Percentiles rank a stretch among this genome's conserved stretches.
Conservation (phyloP, 2,888 invertebrate species). For the Phyto melanocephala region DNA sequence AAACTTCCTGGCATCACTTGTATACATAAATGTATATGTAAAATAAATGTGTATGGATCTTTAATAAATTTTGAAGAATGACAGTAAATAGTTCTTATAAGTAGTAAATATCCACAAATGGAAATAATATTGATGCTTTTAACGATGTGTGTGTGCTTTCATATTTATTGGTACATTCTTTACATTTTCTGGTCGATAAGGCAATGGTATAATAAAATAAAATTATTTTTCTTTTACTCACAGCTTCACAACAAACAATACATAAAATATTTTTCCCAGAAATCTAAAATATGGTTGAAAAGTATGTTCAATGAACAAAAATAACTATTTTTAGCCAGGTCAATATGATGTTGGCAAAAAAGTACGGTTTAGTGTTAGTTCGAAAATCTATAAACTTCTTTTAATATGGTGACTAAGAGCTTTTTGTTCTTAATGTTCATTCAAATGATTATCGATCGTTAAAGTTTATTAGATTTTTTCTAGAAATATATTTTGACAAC, state of each 20-base stretch:
- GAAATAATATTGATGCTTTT: slow-evolving; percentile 12
- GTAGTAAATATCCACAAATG: not conserved
- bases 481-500: slow-evolving; percentile 24
- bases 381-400: not conserved
- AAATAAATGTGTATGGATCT: no score
- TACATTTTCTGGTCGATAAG: not conserved
- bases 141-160: not conserved
- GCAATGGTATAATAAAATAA: not conserved
- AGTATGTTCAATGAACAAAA: not conserved
- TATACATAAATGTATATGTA: no score
- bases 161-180: not conserved
- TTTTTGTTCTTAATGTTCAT: not conserved
- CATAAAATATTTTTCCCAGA: not conserved
- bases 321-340: not conserved
- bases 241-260: not conserved
- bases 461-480: slow-evolving; percentile 33
- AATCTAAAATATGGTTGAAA: not conserved
- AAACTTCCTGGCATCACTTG: no score
- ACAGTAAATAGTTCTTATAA: not conserved
- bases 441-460: slow-evolving; percentile 12
- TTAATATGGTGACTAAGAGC: not conserved
- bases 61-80: not conserved
- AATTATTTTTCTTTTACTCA: not conserved
- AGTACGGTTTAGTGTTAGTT: not conserved
- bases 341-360: not conserved